phyloP scores from a whole-genome alignment of 1,140 invertebrate genomes.

The Phthorimaea operculella region DNA sequence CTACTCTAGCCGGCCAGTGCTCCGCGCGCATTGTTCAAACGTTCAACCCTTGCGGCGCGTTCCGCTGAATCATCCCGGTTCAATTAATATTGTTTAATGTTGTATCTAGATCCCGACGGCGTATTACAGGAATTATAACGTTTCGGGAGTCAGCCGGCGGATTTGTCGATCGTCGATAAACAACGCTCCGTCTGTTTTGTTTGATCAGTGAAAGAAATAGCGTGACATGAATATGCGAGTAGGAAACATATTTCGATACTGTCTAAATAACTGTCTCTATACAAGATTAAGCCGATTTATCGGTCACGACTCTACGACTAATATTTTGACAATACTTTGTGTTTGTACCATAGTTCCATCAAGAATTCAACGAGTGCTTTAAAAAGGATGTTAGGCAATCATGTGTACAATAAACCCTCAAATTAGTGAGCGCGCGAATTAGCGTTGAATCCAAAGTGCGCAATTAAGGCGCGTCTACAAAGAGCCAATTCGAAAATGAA shows the following conservation, averaged over 20 bases:
- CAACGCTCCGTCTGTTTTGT: constrained; percentile 16
- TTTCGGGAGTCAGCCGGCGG: constrained; percentile 36
- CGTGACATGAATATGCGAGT: constrained; percentile 28
- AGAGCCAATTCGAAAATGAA: constrained; percentile 63
- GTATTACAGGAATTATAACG: constrained; percentile 54
- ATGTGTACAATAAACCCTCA: constrained; percentile 57
- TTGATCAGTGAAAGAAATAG: constrained; percentile 31
- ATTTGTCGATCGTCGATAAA: constrained; percentile 50
- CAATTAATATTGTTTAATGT: constrained; percentile 63
- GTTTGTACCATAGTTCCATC: constrained; percentile 27
- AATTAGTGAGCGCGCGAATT: constrained; percentile 62
- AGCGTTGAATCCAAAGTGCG: constrained; percentile 63
- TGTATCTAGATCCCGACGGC: constrained; percentile 44
- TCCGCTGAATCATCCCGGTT: constrained; percentile 48
- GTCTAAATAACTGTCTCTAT: constrained; percentile 29
- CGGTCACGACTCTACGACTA: constrained; percentile 14
- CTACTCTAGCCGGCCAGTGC: constrained; percentile 3
- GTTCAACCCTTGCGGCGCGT: constrained; percentile 30
- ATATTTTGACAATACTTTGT: constrained; percentile 19
- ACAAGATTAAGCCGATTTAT: constrained; percentile 28
- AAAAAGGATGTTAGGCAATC: constrained; percentile 52
- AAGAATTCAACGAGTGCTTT: constrained; percentile 48
- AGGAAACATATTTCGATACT: constrained; percentile 20
- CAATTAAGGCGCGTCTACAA: constrained; percentile 58
- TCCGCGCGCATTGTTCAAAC: constrained; percentile 22